Evolutionary conservation across 2,888 invertebrate species (phyloP).

Genomic region (Dryadula phaetusa): DNA sequence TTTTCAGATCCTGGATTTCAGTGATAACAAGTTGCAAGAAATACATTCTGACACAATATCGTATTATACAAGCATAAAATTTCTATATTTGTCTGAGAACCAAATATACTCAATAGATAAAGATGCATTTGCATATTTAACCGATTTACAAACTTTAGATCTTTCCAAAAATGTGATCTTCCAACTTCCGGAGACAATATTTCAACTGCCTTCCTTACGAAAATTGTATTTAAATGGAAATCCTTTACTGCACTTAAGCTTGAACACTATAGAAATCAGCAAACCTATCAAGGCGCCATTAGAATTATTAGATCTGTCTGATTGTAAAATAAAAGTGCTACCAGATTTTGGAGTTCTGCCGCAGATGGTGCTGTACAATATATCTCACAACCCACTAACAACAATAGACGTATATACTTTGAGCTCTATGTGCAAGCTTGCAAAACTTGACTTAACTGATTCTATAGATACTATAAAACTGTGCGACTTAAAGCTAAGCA

Average conservation of each 20-base stretch:
- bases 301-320: constrained; percentile 84
- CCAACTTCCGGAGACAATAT: constrained; percentile 76
- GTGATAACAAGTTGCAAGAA: constrained; percentile 82
- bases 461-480: constrained; percentile 62
- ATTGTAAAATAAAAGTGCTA: constrained; percentile 83
- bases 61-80: constrained; percentile 79
- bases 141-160: constrained; percentile 81
- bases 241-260: constrained; percentile 68
- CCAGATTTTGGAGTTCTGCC: constrained; percentile 86
- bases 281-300: constrained; percentile 85
- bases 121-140: constrained; percentile 77
- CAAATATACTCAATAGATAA: constrained; percentile 82
- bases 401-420: constrained; percentile 79
- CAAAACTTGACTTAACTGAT: constrained; percentile 80
- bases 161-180: constrained; percentile 82
- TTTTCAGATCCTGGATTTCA: constrained; percentile 84
- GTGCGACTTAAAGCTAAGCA: constrained; percentile 63
- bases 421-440: constrained; percentile 86
- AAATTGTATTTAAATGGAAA: constrained; percentile 86
- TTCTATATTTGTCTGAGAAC: constrained; percentile 84
- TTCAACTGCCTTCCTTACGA: constrained; percentile 84
- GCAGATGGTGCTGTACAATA: constrained; percentile 84
- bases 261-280: constrained; percentile 64
- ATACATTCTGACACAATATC: constrained; percentile 78
- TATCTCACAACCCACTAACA: constrained; percentile 84